A percentile compares a stretch with the other conserved stretches of the same genome.
These are phyloP conservation scores for Platyrinchus mystaceus DNA, from an alignment of 2,797 vertebrate species.

Conservation along the genomic window DNA sequence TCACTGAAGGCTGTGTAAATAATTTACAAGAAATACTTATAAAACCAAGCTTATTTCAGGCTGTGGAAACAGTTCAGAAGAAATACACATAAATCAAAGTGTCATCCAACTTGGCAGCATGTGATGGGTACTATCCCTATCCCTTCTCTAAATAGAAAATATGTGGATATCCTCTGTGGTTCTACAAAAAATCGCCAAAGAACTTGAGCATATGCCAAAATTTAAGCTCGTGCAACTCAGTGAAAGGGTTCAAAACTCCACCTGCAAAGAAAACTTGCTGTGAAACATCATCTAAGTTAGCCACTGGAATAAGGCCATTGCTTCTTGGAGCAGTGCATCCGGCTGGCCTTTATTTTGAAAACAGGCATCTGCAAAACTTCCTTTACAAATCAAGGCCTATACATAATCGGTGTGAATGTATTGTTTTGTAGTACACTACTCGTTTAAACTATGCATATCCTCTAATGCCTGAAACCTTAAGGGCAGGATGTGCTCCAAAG, in stretches of 20 bases:
- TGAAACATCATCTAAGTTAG: neutral
- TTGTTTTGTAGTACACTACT: neutral
- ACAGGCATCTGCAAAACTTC: neutral
- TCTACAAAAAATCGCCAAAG: neutral
- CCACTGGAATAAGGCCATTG: neutral
- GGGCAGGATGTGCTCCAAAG: neutral
- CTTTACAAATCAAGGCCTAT: neutral
- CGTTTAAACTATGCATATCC: neutral
- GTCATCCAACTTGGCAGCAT: neutral
- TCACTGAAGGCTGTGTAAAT: neutral
- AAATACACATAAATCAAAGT: neutral
- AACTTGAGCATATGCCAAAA: neutral
- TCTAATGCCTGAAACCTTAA: neutral
- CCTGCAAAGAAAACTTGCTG: neutral
- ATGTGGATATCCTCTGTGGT: neutral
- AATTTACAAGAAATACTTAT: neutral
- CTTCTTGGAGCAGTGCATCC: neutral
- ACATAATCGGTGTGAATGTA: neutral
- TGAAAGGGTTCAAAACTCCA: neutral
- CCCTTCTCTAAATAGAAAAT: neutral
- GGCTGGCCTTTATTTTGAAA: neutral
- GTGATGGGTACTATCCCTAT: neutral
- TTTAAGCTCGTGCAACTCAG: neutral
- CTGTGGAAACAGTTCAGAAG: neutral
- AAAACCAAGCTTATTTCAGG: neutral